Evolutionary conservation across 23 tunicate genomes (phyloP), one percentile per base, ranked within the genome.

Genomic region (Ascidia mentula): DNA sequence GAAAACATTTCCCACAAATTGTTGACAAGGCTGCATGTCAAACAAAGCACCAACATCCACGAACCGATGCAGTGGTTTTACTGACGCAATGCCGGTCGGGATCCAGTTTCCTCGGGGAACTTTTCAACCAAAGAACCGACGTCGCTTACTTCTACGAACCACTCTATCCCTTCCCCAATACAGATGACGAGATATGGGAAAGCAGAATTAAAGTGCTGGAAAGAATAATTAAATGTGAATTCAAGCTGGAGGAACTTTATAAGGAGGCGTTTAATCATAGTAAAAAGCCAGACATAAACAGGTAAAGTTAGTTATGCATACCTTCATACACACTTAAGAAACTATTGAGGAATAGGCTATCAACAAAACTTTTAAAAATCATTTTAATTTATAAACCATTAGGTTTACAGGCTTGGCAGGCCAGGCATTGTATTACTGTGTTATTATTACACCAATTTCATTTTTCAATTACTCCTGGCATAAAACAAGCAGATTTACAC

Each of bases 131-230:
- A 74, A 34, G 82, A 36, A 46, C 59, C 1, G 74, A 59, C 38
- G 90, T 86, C 6, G 69, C 77, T 34, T 86, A 86, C 73, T 80
- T 86, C 22, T 86, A 79, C 38, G 90, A 86, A 73, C 90, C 90
- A 37, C 46, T 86, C 0, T 45, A 32, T 37, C 85, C 85, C 22
- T 81, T 81, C 37, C 13, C 59, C 30, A 77, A 81, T 28, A 38
- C 34, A 30, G 33, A 75, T 38, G 61, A 38, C 12, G 32, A 22
- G 6, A 20, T 31, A 6, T 38, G 26, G 26, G 33, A 59, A 38
- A 59, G 77, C 18, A 20, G 88, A 28, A 18, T 77, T n/a, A 12
- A 30, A 65, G 80, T 69, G 9, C 36, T 69, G n/a, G 36, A 35
- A 8, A 18, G 18, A 1, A 77, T 84, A 32, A 28, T 78, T 33